Percentiles rank a stretch among this genome's conserved stretches.
Conservation (phyloP, 2,888 invertebrate genomes). For the Chaitophorus viminalis region DNA sequence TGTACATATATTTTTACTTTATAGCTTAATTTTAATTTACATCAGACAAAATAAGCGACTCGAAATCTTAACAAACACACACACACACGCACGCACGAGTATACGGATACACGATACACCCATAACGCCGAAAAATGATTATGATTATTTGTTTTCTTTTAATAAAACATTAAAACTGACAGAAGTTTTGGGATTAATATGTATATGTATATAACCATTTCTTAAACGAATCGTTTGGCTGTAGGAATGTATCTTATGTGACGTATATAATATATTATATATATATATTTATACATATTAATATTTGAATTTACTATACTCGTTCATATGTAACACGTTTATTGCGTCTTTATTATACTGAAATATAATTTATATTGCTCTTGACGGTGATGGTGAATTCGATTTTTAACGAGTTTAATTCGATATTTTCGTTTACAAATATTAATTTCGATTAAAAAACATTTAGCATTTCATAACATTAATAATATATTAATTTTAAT, state of each 20-base stretch:
- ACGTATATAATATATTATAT: neutral
- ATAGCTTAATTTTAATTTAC: constrained; percentile 1
- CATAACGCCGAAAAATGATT: neutral
- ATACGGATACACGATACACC: neutral
- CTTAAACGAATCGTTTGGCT: neutral
- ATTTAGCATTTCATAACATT: too few relatives aligned
- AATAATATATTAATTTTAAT: neutral
- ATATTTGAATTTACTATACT: too few relatives aligned
- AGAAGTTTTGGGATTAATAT: neutral
- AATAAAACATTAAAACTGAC: neutral
- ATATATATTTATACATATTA: too few relatives aligned
- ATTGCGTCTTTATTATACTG: too few relatives aligned
- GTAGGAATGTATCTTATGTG: neutral
- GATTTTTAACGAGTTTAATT: too few relatives aligned
- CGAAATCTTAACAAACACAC: neutral
- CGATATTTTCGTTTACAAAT: too few relatives aligned
- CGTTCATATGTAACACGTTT: too few relatives aligned
- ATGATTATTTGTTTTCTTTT: neutral
- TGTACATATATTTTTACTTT: neutral
- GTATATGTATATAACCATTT: neutral
- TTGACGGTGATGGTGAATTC: too few relatives aligned
- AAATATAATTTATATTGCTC: too few relatives aligned
- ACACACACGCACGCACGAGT: neutral
- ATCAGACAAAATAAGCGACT: neutral
- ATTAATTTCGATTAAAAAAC: too few relatives aligned